Conservation (phyloP, 2,888 invertebrate genomes). For the Sthenelais limicola region DNA sequence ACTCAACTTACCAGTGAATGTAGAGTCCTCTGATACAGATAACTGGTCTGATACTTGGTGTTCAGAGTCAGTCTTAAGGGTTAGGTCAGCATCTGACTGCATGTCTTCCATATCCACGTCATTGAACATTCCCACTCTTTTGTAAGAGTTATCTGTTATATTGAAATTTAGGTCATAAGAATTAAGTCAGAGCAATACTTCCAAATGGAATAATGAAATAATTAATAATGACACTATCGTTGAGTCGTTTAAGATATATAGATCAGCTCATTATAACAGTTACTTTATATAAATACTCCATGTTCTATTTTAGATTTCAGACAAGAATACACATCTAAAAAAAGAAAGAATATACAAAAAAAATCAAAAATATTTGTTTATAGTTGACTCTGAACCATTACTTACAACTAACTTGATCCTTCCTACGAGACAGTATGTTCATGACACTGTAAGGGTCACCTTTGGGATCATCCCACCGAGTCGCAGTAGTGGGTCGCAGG, state of each 20-base stretch:
- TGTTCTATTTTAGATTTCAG: too few species aligned
- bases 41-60: background rate
- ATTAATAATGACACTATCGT: too few species aligned
- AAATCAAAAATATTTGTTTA: too few species aligned
- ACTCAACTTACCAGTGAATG: conserved; percentile 24
- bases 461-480: conserved; percentile 57
- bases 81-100: background rate
- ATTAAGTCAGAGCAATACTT: too few species aligned
- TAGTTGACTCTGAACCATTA: too few species aligned
- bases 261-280: too few species aligned
- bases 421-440: conserved; percentile 60
- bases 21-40: conserved; percentile 26
- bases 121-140: conserved; percentile 16
- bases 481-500: background rate
- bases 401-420: conserved; percentile 6
- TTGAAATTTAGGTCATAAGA: background rate
- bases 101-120: background rate
- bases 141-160: conserved; percentile 14
- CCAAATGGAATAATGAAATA: too few species aligned
- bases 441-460: conserved; percentile 66
- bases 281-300: too few species aligned
- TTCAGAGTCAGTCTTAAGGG: background rate
- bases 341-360: too few species aligned
- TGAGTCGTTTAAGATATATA: too few species aligned
- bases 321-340: too few species aligned